These are phyloP conservation scores for Pangasius sanitwongsei DNA, from an alignment of 2,797 vertebrate species.

Conservation along the genomic window DNA sequence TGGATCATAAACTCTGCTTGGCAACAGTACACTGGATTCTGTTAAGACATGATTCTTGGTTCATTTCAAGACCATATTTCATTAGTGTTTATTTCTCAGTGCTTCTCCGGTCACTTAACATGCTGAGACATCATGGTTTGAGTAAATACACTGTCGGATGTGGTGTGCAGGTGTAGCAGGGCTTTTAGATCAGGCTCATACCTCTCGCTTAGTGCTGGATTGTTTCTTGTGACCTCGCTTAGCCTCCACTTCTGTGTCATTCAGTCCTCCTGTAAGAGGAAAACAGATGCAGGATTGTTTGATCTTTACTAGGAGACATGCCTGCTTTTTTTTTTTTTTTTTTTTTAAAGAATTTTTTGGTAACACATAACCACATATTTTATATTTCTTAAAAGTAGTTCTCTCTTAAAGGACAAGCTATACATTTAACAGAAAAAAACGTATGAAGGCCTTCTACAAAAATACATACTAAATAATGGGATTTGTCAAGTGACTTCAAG, in stretches of 20 bases:
- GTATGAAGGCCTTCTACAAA: not conserved
- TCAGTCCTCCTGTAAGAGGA: conserved; percentile 23
- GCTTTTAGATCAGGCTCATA: conserved; percentile 20
- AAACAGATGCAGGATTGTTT: conserved; percentile 7
- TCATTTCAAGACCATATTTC: conserved; percentile 13
- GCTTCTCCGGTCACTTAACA: conserved; percentile 9
- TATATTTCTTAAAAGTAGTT: not conserved
- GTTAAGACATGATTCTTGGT: conserved; percentile 10
- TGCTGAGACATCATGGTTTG: conserved; percentile 7
- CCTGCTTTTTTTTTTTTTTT: no score
- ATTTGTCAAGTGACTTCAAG: not conserved
- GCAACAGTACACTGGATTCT: conserved; percentile 17
- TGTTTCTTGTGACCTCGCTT: conserved; percentile 21
- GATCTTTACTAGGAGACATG: not conserved
- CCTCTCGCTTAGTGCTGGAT: conserved; percentile 35
- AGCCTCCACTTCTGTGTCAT: conserved; percentile 9
- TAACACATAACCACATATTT: not conserved
- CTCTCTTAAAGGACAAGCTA: not conserved
- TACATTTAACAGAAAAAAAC: not conserved
- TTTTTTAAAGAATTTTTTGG: no score
- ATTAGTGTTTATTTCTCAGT: conserved; percentile 26
- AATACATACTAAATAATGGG: not conserved
- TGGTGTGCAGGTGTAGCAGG: conserved; percentile 7
- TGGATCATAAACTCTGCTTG: conserved; percentile 36
- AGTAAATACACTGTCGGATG: conserved; percentile 7